phyloP scores from a whole-genome alignment of 1,140 invertebrate species.

The Olivierus martensii region DNA sequence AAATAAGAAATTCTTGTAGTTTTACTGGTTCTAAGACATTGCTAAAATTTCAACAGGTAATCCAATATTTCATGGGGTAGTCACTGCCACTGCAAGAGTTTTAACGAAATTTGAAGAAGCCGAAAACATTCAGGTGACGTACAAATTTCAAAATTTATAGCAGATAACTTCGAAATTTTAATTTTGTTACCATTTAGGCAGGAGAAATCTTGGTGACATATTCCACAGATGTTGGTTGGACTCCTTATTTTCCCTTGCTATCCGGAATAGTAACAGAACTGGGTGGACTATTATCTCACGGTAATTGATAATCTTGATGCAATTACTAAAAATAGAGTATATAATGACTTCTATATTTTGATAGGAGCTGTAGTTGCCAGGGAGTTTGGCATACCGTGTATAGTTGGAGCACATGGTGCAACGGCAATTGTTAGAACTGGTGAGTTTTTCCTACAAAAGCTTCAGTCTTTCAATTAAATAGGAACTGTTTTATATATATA shows the following conservation, averaged over 20 bases:
- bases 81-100: neutral
- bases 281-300: conserved; percentile 70
- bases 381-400: conserved; percentile 1
- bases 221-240: conserved; percentile 71
- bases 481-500: too few species aligned
- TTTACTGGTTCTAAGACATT: too few species aligned
- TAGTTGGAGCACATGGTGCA: neutral
- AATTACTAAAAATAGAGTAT: too few species aligned
- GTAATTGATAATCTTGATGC: conserved; percentile 22
- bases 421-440: neutral
- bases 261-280: conserved; percentile 72
- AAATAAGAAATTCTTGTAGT: too few species aligned
- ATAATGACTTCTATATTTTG: too few species aligned
- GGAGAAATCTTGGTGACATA: conserved; percentile 65
- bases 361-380: conserved; percentile 3
- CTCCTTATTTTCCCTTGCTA: conserved; percentile 67
- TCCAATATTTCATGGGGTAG: neutral
- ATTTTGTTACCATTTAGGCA: conserved; percentile 19
- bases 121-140: neutral
- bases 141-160: too few species aligned
- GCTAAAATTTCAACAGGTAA: neutral
- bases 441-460: too few species aligned
- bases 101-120: neutral
- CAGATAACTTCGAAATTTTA: too few species aligned
- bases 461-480: too few species aligned